Conservation (phyloP, 2,113 vertebrate genomes). For the Neomonachus schauinslandi region DNA sequence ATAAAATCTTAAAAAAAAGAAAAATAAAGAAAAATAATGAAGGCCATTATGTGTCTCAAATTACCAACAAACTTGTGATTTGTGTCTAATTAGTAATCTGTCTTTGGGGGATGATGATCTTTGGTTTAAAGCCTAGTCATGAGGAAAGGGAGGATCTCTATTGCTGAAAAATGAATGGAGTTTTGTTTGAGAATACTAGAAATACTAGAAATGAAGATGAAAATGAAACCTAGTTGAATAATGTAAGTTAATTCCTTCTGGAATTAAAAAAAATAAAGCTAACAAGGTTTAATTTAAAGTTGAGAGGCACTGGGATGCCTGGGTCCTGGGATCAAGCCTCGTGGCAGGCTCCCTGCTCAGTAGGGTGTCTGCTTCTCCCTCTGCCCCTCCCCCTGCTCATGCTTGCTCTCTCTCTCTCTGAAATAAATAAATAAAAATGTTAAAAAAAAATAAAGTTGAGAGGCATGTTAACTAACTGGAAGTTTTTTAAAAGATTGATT, state of each 20-base stretch:
- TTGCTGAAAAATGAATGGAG: background rate
- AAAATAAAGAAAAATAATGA: background rate
- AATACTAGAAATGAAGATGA: background rate
- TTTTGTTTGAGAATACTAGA: background rate
- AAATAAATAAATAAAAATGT: no score
- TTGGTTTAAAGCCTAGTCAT: background rate
- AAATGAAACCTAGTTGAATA: background rate
- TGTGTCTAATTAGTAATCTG: background rate
- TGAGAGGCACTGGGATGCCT: background rate
- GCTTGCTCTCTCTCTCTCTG: no score
- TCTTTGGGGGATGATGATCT: background rate
- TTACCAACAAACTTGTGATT: background rate
- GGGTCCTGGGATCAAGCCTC: no score
- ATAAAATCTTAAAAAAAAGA: no score
- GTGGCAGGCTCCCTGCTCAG: no score
- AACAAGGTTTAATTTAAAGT: background rate
- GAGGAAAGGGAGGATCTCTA: background rate
- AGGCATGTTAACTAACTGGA: background rate
- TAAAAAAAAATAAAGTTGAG: no score
- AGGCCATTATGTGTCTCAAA: background rate
- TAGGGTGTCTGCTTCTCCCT: no score
- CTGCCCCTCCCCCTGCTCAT: no score
- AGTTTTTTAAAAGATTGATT: no score
- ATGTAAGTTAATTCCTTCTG: background rate
- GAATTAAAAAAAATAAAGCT: background rate